These are phyloP conservation scores for Actias luna DNA, from an alignment of 2,888 invertebrate species.

Conservation along the genomic window DNA sequence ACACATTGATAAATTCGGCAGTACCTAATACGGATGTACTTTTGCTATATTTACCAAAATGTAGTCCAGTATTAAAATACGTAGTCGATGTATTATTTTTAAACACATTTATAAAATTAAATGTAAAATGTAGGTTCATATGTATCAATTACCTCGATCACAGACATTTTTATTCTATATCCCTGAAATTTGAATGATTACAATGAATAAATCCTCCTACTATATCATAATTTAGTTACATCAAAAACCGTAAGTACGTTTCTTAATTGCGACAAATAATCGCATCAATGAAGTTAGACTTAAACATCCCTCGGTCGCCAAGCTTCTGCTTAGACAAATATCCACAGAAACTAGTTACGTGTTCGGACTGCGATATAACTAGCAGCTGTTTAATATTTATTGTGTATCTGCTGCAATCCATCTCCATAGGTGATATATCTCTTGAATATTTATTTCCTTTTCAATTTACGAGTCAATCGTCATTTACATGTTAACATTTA, in stretches of 20 bases:
- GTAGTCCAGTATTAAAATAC: too few relatives aligned
- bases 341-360: slow-evolving; percentile 77
- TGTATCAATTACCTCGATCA: too few relatives aligned
- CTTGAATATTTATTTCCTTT: slow-evolving; percentile 21
- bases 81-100: too few relatives aligned
- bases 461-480: slow-evolving; percentile 10
- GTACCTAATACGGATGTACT: too few relatives aligned
- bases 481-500: slow-evolving; percentile 3
- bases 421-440: slow-evolving; percentile 27
- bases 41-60: too few relatives aligned
- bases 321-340: slow-evolving; percentile 76
- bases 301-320: slow-evolving; percentile 55
- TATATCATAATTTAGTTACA: too few relatives aligned
- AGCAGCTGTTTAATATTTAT: slow-evolving; percentile 71
- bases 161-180: too few relatives aligned
- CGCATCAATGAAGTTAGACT: slow-evolving; percentile 35
- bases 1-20: too few relatives aligned
- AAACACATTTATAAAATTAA: too few relatives aligned
- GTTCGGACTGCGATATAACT: slow-evolving; percentile 57
- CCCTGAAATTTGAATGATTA: too few relatives aligned
- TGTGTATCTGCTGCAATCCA: slow-evolving; percentile 40
- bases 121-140: too few relatives aligned
- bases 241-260: slow-evolving; percentile 10
- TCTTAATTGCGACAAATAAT: slow-evolving; percentile 24
- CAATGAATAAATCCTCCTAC: too few relatives aligned